These are phyloP conservation scores for Tamias sibiricus DNA, from an alignment of 2,113 vertebrate genomes.

Conservation along the genomic window DNA sequence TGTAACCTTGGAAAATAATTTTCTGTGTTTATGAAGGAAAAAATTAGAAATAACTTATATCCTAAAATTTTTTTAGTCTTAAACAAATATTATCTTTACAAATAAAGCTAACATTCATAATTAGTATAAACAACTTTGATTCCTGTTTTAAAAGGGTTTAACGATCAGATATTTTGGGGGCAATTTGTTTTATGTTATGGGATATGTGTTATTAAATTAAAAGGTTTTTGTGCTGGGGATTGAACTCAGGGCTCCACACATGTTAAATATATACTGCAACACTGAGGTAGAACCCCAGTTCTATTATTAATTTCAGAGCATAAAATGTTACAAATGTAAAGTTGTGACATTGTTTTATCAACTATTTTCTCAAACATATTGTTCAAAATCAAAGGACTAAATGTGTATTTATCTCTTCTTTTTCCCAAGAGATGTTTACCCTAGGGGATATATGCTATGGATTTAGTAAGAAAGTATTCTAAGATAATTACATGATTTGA, in stretches of 20 bases:
- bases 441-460: too few species aligned
- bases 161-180: neutral
- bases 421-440: too few species aligned
- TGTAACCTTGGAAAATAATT: neutral
- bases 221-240: neutral
- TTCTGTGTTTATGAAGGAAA: slow-evolving; percentile 19
- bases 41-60: neutral
- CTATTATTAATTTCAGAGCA: slow-evolving; percentile 37
- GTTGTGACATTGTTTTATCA: slow-evolving; percentile 16
- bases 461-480: neutral
- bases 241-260: neutral
- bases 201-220: neutral
- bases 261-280: too few species aligned
- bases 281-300: neutral
- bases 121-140: neutral
- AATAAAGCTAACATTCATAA: neutral
- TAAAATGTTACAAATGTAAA: slow-evolving; percentile 46
- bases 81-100: slow-evolving; percentile 41
- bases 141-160: slow-evolving; percentile 46
- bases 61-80: slow-evolving; percentile 2
- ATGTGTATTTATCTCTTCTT: neutral
- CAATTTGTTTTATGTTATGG: neutral
- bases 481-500: neutral
- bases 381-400: neutral
- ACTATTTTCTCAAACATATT: neutral